Conservation (phyloP, 2,113 vertebrate species). For the Alces alces region DNA sequence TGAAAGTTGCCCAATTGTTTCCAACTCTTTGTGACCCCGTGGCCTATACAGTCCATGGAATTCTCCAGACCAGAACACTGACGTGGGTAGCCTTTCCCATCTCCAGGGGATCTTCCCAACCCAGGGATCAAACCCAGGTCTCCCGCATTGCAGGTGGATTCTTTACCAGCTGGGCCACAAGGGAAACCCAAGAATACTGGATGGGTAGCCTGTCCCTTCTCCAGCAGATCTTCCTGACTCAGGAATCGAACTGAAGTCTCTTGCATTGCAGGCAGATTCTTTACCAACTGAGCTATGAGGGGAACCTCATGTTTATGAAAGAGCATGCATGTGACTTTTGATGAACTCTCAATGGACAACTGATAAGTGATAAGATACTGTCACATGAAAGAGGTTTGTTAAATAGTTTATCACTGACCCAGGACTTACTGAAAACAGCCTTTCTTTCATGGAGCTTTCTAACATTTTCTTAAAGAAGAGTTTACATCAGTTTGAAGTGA, state of each 20-base stretch:
- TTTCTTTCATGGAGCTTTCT: background rate
- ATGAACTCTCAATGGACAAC: background rate
- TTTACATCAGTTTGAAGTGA: background rate
- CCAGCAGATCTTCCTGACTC: background rate
- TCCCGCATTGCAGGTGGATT: background rate
- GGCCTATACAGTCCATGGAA: background rate
- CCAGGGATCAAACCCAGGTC: background rate
- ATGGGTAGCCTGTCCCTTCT: background rate
- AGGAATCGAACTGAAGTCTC: background rate
- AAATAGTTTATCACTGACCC: background rate
- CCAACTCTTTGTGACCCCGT: fast-evolving
- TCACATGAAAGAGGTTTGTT: background rate
- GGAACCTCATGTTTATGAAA: background rate
- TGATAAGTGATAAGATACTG: background rate
- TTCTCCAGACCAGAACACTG: background rate
- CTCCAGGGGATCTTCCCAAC: background rate
- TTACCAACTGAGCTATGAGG: background rate
- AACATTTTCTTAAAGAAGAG: background rate
- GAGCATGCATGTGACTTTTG: background rate
- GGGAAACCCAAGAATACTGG: background rate
- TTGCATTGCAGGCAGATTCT: background rate
- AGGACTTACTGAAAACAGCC: background rate
- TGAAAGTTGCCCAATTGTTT: background rate
- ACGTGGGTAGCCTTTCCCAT: background rate
- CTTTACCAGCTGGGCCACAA: background rate